Base-by-base conservation (phyloP, 2,797 vertebrate genomes). In the Sus cebifrons region DNA sequence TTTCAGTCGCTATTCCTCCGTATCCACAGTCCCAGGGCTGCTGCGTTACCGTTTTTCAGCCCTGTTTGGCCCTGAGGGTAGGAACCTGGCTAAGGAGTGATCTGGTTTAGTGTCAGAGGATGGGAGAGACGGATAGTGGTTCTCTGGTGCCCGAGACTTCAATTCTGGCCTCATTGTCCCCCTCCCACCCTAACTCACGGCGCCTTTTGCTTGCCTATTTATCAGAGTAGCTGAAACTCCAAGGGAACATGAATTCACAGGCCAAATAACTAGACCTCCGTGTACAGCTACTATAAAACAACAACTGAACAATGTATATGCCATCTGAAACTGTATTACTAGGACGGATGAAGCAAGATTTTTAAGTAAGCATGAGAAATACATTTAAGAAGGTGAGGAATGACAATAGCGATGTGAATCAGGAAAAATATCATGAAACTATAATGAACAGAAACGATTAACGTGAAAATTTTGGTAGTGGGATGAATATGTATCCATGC, bases 391-490 rank as follows among this genome's bases (percentile, higher is more conserved):
- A 56, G 44, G 65, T 32, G 64, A 85, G 15, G 23, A n/a, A 21
- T 44, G 54, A 44, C 40, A 58, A 65, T 25, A 86, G 17, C 27
- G 25, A 25, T 75, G 25, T 8, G 4, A 81, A 40, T 65, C 79
- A 86, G 62, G 27, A 14, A 91, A 87, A 84, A 84, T 52, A 44
- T 32, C 32, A 49, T 58, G 56, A 62, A 91, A 82, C 23, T 27
- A 78, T 84, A 83, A 52, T 49, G 14, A 84, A 90, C 9, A 74
- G 49, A 86, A 70, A 20, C 68, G 68, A 60, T 49, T 86, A 54
- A 13, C 21, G 23, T 17, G 32, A 65, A 65, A 68, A 75, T 44
- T 71, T 27, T 11, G 60, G 29, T 6, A 27, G 40, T 65, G 25
- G 40, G 54, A 54, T 65, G 54, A 71, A 10, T 27, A 49, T 16